Base-by-base conservation (phyloP, 30 jellyfish, hydroid and myxozoan species). In the Pelagia noctiluca region DNA sequence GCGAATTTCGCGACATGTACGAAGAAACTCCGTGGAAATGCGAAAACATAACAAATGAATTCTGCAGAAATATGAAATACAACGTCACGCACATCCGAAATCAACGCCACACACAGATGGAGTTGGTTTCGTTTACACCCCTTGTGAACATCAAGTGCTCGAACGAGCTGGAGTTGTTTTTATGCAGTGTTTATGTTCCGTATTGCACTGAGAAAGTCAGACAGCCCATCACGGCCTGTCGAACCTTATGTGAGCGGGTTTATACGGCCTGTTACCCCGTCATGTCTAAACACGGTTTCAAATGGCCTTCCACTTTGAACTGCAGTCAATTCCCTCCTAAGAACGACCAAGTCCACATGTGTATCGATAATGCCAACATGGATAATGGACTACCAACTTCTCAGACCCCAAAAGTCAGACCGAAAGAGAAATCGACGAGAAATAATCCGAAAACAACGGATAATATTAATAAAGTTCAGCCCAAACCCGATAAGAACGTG, bases 171-270 rank as follows among this genome's bases (percentile, higher is more conserved):
- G 87, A 87, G 68, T 69, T 94, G 85, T 94, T 88, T 57, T 73
- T 94, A 64, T 94, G 99, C 76, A 88, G 94, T 76, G 96, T 88
- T 48, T 88, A 88, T 64, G 42, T 84, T 22, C 99, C 99, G 29
- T 94, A 78, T 65, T 94, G 99, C 54, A 83, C 91, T 10, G 96
- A 79, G 57, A 84, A 94, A 48, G 91, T 79, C 62, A 92, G 83
- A 21, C 86, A 83, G 61, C 84, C 88, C 19, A 84, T 94, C 3
- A 75, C 70, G 81, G 97, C 99, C 19, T 94, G 99, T 80, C 74
- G 96, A 52, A 81, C 96, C 2, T 61, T 94, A 31, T 94, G 99
- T 60, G 99, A 94, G 77, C 97, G 94, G 22, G 99, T 94, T 29
- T 34, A 78, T 35, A 29, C 46, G 0, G 69, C 86, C 1, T 94